These are phyloP conservation scores for Chiroxiphia lanceolata DNA, from an alignment of 2,797 vertebrate genomes.

Conservation along the genomic window DNA sequence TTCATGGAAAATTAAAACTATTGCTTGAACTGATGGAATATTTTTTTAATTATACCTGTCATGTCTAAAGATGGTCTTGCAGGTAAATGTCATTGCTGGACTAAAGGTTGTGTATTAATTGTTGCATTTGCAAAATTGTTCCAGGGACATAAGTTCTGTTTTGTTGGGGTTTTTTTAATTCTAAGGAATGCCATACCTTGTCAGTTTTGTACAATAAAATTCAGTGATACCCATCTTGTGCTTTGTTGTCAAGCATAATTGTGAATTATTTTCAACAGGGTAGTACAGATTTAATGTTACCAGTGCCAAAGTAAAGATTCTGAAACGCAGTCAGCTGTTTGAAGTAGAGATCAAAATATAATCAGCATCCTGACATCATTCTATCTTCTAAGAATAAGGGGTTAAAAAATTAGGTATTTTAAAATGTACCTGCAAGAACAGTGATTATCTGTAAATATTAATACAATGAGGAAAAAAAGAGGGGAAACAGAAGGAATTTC, in stretches of 20 bases:
- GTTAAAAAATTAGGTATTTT: not conserved
- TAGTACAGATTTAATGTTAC: not conserved
- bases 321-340: conserved; percentile 2
- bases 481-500: not conserved
- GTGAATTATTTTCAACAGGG: conserved; percentile 32
- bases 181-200: conserved; percentile 56
- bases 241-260: conserved; percentile 57
- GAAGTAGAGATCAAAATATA: not conserved
- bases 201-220: conserved; percentile 62
- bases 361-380: not conserved
- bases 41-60: conserved; percentile 73
- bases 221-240: conserved; percentile 36
- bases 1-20: conserved; percentile 68
- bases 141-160: conserved; percentile 34
- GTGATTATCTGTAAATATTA: not conserved
- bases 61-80: conserved; percentile 56
- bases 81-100: conserved; percentile 52
- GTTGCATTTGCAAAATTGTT: conserved; percentile 65
- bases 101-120: conserved; percentile 54
- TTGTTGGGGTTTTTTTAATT: not conserved
- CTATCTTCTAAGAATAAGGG: not conserved
- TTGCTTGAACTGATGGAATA: conserved; percentile 71
- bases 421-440: not conserved
- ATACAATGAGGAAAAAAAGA: not conserved
- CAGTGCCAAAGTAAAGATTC: conserved; percentile 37